A percentile compares a stretch with the other conserved stretches of the same genome.
These are phyloP conservation scores for Phalanger gymnotis DNA, from an alignment of 2,797 vertebrate genomes.

Conservation along the genomic window DNA sequence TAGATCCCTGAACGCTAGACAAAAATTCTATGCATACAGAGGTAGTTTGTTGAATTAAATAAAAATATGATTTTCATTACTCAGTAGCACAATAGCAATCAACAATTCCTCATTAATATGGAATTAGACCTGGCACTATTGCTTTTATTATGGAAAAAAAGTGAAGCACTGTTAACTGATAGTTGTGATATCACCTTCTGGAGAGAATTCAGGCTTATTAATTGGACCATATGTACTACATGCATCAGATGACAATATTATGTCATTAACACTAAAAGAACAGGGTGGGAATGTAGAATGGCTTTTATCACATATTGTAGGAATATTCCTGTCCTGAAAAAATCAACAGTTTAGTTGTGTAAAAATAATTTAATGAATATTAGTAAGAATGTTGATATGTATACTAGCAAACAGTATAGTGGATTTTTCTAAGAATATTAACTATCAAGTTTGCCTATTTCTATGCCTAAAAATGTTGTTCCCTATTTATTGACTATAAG, in stretches of 20 bases:
- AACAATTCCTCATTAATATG: not conserved
- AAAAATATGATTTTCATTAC: not conserved
- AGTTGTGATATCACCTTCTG: not conserved
- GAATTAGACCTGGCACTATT: constrained; percentile 13
- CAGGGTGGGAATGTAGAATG: not conserved
- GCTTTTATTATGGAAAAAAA: not conserved
- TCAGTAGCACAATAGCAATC: not conserved
- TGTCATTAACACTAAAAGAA: not conserved
- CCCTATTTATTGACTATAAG: not conserved
- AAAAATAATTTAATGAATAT: constrained; percentile 11
- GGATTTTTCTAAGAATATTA: not conserved
- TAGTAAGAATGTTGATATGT: not conserved
- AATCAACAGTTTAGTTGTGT: not conserved
- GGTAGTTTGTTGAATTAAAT: not conserved
- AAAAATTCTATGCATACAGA: not conserved
- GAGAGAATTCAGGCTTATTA: not conserved
- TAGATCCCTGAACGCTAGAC: not conserved
- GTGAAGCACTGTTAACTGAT: not conserved
- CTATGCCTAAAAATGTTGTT: not conserved
- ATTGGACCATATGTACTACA: not conserved
- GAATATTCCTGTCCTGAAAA: not conserved
- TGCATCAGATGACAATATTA: not conserved
- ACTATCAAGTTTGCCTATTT: not conserved
- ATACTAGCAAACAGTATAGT: not conserved
- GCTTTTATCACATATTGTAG: not conserved